These are phyloP conservation scores for Chromobotia macracanthus DNA, from an alignment of 2,797 vertebrate species.

Conservation along the genomic window DNA sequence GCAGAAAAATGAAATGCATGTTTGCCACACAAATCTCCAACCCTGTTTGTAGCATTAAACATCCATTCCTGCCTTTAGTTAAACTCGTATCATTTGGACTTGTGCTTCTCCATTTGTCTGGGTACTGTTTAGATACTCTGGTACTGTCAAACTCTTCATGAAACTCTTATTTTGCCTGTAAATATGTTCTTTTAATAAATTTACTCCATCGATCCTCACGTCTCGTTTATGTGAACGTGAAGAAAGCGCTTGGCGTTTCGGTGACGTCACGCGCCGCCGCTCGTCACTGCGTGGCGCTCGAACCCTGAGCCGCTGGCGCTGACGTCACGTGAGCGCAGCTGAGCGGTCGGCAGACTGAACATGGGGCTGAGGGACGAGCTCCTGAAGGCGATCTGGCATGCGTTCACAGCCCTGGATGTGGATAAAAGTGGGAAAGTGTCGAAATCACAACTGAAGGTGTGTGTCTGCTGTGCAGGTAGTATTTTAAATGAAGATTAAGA, in stretches of 20 bases:
- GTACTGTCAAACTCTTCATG: slow-evolving; percentile 10
- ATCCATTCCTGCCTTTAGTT: slow-evolving; percentile 62
- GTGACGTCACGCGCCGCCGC: neutral
- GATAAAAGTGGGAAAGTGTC: no score
- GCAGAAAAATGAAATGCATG: slow-evolving; percentile 17
- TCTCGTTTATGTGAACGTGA: neutral
- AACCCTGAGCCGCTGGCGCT: neutral
- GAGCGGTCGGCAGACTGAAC: neutral
- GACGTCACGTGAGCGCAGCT: slow-evolving; percentile 68
- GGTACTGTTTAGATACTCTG: slow-evolving; percentile 45
- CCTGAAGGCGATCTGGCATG: slow-evolving; percentile 78
- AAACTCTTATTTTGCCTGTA: slow-evolving; percentile 65
- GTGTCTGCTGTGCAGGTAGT: no score
- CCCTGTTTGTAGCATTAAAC: slow-evolving; percentile 88
- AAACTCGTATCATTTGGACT: slow-evolving; percentile 12
- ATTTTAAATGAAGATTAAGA: no score
- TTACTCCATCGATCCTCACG: neutral
- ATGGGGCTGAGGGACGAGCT: slow-evolving; percentile 87
- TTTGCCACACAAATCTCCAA: slow-evolving; percentile 50
- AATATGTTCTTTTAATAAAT: slow-evolving; percentile 79
- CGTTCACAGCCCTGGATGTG: no score
- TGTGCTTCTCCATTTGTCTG: slow-evolving; percentile 47
- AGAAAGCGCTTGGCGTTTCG: neutral
- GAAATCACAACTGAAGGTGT: no score
- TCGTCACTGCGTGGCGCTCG: slow-evolving; percentile 70